Percentiles rank a stretch among this genome's conserved stretches.
These are phyloP conservation scores for Drosophila azteca DNA, from an alignment of 1,140 invertebrate genomes.

Conservation along the genomic window DNA sequence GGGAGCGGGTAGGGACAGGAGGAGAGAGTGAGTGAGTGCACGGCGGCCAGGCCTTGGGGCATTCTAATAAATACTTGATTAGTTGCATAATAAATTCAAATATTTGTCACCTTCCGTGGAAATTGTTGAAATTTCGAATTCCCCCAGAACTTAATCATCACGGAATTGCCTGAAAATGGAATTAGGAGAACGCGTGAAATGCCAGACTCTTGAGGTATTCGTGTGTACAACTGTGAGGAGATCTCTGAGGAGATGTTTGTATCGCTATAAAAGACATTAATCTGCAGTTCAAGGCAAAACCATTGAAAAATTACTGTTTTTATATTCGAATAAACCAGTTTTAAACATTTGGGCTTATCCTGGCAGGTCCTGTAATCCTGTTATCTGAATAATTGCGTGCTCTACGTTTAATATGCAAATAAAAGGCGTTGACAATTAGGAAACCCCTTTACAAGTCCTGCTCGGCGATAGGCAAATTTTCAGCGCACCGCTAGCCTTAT, in stretches of 20 bases:
- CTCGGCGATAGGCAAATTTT: slow-evolving; percentile 38
- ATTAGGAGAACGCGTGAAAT: slow-evolving; percentile 1
- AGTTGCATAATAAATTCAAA: slow-evolving; percentile 75
- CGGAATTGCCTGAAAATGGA: neutral
- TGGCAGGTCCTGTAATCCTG: slow-evolving; percentile 4
- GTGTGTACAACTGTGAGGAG: neutral
- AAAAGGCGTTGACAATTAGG: slow-evolving; percentile 45
- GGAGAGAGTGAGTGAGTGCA: neutral
- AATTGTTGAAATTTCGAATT: slow-evolving; percentile 38
- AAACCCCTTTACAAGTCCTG: slow-evolving; percentile 23
- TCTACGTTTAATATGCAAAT: slow-evolving; percentile 11
- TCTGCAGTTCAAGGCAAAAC: no score
- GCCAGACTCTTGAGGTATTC: neutral
- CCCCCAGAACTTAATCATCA: slow-evolving; percentile 42
- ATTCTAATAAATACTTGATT: slow-evolving; percentile 71
- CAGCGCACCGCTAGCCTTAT: slow-evolving; percentile 23
- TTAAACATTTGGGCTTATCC: neutral
- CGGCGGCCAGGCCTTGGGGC: slow-evolving; percentile 52
- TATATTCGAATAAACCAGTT: no score
- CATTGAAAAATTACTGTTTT: no score
- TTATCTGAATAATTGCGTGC: neutral
- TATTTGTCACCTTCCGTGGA: slow-evolving; percentile 61
- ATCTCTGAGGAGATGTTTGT: no score
- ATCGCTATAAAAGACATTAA: no score
- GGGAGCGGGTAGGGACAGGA: neutral